phyloP scores from a whole-genome alignment of 2,113 vertebrate genomes.

The Cnemophilus loriae region DNA sequence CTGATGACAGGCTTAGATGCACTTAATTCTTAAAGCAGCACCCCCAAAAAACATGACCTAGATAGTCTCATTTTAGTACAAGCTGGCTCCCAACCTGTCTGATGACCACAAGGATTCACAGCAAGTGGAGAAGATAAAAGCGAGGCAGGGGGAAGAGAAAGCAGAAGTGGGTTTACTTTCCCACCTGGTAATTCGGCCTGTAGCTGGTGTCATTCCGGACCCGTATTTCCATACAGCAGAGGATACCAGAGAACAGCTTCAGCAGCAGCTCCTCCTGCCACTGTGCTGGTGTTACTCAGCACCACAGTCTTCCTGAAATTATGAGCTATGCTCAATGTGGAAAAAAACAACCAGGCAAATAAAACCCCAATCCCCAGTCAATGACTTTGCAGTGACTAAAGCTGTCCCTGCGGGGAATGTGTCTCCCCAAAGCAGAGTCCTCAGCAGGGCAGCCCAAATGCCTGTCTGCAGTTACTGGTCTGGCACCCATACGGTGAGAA shows the following conservation, averaged over 20 bases:
- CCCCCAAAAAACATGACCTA: neutral
- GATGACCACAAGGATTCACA: neutral
- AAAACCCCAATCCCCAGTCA: neutral
- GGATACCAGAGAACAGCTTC: neutral
- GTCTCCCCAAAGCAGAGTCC: neutral
- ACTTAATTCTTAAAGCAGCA: neutral
- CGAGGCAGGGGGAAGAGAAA: neutral
- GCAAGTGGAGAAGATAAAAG: neutral
- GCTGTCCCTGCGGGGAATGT: accelerated
- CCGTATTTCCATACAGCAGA: neutral
- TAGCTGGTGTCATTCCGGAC: accelerated
- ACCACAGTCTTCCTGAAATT: neutral
- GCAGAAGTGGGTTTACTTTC: neutral
- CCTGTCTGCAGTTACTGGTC: neutral
- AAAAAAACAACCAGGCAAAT: neutral
- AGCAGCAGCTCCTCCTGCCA: neutral
- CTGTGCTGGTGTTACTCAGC: neutral
- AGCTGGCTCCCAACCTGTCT: neutral
- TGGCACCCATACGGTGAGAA: neutral
- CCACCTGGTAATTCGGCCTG: neutral
- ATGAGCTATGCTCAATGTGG: neutral
- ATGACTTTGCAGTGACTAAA: neutral
- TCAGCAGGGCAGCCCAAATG: neutral
- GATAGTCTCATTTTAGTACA: neutral
- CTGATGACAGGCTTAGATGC: neutral